Conservation (phyloP, 37 sponge, comb jelly and placozoan genomes). For the Cliona cf. orientalis region DNA sequence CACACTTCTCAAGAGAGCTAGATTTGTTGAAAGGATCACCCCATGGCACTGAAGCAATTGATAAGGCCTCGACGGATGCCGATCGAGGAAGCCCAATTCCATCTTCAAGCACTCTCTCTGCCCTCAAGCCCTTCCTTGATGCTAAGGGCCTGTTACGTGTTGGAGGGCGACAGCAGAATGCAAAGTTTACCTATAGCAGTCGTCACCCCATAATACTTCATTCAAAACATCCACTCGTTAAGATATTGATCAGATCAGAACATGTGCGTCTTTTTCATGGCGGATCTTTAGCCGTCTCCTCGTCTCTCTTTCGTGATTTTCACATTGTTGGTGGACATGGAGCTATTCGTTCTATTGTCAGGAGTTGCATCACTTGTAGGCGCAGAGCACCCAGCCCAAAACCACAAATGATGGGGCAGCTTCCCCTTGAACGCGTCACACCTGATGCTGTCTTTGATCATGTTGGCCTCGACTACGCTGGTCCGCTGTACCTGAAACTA, state of each 20-base stretch:
- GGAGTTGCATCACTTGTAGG: slow-evolving; percentile 49
- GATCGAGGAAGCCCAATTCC: too few species aligned
- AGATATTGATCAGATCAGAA: slow-evolving; percentile 26
- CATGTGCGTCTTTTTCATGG: slow-evolving; percentile 26
- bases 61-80: too few species aligned
- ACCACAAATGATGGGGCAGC: slow-evolving; percentile 43
- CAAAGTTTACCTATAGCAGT: slow-evolving; percentile 3
- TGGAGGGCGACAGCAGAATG: slow-evolving; percentile 34
- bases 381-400: slow-evolving; percentile 16
- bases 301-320: slow-evolving; percentile 19
- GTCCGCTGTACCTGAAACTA: slow-evolving; percentile 32
- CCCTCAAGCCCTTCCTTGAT: slow-evolving; percentile 47
- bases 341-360: slow-evolving; percentile 30
- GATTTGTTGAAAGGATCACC: not conserved
- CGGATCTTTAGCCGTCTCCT: slow-evolving; percentile 12
- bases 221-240: slow-evolving; percentile 13
- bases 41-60: too few species aligned
- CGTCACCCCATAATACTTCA: slow-evolving; percentile 43
- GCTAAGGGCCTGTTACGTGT: slow-evolving; percentile 20
- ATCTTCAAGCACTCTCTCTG: slow-evolving; percentile 3
- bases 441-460: slow-evolving; percentile 21
- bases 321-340: slow-evolving; percentile 34
- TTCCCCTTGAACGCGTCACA: slow-evolving; percentile 32
- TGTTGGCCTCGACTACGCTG: slow-evolving; percentile 53
- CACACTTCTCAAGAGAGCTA: slow-evolving; percentile 21